A percentile compares a stretch with the other conserved stretches of the same genome.
Evolutionary conservation across 1,140 invertebrate genomes (phyloP).

Genomic region (Drosophila orosa): DNA sequence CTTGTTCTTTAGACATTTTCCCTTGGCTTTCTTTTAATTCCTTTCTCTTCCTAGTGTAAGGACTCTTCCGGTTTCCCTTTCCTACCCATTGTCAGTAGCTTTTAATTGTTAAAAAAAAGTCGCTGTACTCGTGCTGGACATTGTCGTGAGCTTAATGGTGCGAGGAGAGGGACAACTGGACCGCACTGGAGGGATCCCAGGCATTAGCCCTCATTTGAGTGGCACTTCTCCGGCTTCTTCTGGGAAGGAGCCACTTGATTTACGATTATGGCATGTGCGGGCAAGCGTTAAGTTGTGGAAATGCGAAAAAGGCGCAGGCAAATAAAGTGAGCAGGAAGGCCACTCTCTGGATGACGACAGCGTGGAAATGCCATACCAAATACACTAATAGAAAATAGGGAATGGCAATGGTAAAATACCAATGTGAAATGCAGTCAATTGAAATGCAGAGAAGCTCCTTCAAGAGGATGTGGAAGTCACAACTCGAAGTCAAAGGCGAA

Average conservation of each 20-base stretch:
- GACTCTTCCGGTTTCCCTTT: background rate
- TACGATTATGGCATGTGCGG: conserved; percentile 58
- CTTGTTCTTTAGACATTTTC: background rate
- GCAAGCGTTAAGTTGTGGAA: conserved; percentile 65
- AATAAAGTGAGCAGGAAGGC: conserved; percentile 53
- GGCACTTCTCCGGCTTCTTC: conserved; percentile 11
- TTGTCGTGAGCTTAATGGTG: conserved; percentile 41
- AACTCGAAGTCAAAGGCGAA: conserved; percentile 58
- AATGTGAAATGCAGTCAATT: conserved; percentile 70
- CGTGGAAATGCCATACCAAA: conserved; percentile 1
- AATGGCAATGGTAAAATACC: conserved; percentile 22
- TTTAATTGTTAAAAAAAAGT: conserved; percentile 55
- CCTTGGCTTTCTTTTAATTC: background rate
- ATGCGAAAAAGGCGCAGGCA: conserved; percentile 47
- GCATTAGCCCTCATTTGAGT: conserved; percentile 35
- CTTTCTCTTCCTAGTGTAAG: conserved; percentile 1
- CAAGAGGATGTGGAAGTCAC: conserved; percentile 26
- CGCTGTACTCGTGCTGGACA: conserved; percentile 50
- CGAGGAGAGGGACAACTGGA: conserved; percentile 15
- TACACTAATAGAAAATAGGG: conserved; percentile 38
- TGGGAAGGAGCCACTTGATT: conserved; percentile 54
- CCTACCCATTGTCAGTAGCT: background rate
- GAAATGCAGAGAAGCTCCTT: conserved; percentile 53
- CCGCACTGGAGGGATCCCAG: conserved; percentile 13
- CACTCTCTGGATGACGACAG: conserved; percentile 25